Conservation (phyloP, 2,113 vertebrate species). For the Dipodomys spectabilis region DNA sequence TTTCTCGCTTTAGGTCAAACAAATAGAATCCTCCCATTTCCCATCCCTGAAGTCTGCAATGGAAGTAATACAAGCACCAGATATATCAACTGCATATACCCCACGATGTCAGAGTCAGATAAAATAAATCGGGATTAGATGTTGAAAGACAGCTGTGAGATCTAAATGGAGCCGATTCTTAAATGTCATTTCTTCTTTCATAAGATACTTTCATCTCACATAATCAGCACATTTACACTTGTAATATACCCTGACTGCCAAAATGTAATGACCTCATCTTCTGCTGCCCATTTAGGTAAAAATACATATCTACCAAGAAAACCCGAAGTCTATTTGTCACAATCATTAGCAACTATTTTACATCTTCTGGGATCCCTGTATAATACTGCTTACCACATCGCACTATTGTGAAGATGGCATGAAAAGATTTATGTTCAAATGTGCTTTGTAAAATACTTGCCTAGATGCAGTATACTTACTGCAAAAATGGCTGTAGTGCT, state of each 20-base stretch:
- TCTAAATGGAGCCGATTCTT: conserved; percentile 36
- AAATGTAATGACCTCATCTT: conserved; percentile 33
- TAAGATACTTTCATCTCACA: conserved; percentile 49
- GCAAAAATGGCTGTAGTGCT: neutral
- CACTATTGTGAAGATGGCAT: neutral
- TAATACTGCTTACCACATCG: neutral
- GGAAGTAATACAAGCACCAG: neutral
- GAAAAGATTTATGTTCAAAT: neutral
- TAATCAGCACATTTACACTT: conserved; percentile 42
- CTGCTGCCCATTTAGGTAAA: conserved; percentile 50
- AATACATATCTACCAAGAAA: conserved; percentile 39
- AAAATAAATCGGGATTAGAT: conserved; percentile 54
- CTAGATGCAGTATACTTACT: neutral
- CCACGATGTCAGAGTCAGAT: neutral
- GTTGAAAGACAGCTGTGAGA: conserved; percentile 14
- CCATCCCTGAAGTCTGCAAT: neutral
- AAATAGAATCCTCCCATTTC: conserved; percentile 5
- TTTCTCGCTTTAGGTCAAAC: conserved; percentile 46
- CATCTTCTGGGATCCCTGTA: neutral
- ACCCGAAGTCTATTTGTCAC: neutral
- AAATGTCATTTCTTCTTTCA: conserved; percentile 10
- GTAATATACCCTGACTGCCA: conserved; percentile 1
- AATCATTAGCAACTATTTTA: neutral
- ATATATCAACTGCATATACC: neutral
- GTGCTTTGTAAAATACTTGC: neutral